Evolutionary conservation across 2,113 vertebrate species (phyloP).

Genomic region (Dasyornis broadbenti): DNA sequence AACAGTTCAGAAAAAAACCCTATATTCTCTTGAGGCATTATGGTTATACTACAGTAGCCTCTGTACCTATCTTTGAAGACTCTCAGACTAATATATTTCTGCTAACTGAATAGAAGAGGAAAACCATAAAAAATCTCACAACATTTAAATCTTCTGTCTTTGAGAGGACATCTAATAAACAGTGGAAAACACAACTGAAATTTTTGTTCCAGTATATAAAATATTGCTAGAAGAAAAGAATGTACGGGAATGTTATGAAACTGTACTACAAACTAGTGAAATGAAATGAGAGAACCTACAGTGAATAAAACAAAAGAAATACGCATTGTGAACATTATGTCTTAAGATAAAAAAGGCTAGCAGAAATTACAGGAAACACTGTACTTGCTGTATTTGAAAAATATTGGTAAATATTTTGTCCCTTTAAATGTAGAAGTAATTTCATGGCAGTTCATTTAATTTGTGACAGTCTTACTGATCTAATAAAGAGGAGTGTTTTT

Average conservation of each 20-base stretch:
- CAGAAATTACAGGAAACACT: not conserved
- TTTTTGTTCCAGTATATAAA: not conserved
- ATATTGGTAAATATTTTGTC: not conserved
- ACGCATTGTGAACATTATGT: not conserved
- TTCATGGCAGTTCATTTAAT: not conserved
- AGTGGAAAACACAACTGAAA: not conserved
- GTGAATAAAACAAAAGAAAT: not conserved
- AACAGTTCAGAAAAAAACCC: not conserved
- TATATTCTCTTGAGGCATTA: not conserved
- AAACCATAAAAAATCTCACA: not conserved
- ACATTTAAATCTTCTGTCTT: not conserved
- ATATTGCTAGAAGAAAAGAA: not conserved
- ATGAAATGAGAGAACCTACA: not conserved
- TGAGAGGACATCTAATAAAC: not conserved
- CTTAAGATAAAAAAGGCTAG: not conserved
- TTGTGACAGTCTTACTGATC: not conserved
- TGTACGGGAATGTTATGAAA: not conserved
- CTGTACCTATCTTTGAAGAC: not conserved
- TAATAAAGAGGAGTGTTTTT: not conserved
- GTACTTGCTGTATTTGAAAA: not conserved
- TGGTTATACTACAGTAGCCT: not conserved
- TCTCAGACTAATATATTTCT: not conserved
- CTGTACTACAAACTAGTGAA: not conserved
- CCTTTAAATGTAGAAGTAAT: not conserved
- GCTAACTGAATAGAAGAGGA: not conserved